phyloP scores from a whole-genome alignment of 2,888 invertebrate species.

The Ormyrus rosae region DNA sequence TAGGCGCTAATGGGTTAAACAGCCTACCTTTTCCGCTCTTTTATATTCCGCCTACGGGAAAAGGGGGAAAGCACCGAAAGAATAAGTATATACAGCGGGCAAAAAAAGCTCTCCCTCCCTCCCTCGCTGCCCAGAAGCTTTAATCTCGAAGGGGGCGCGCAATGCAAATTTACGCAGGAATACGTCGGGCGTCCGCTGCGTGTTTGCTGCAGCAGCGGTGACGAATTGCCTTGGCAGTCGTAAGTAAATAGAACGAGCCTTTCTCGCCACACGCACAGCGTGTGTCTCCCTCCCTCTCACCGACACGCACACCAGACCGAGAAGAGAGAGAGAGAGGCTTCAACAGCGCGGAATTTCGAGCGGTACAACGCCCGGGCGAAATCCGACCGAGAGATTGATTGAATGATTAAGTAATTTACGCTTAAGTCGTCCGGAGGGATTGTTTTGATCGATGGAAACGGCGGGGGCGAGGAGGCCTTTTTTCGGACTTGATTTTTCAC shows the following conservation, averaged over 20 bases:
- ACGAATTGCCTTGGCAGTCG: conserved; percentile 52
- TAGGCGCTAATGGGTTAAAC: no score
- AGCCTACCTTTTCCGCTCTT: no score
- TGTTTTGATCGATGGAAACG: neutral
- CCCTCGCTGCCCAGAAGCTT: neutral
- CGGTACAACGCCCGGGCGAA: no score
- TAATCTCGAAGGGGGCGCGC: conserved; percentile 26
- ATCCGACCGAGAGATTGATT: conserved; percentile 37
- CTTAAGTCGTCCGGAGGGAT: neutral
- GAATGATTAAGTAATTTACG: conserved; percentile 53
- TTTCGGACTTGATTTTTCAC: neutral
- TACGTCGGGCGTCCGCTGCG: conserved; percentile 2
- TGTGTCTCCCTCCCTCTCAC: no score
- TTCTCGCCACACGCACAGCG: conserved; percentile 22
- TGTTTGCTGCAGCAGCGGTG: neutral
- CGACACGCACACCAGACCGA: no score
- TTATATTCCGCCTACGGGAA: no score
- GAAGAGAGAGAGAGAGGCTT: no score
- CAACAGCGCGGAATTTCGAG: no score
- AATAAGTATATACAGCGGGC: neutral
- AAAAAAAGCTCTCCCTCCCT: no score
- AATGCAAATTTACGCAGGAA: conserved; percentile 42
- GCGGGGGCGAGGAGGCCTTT: neutral
- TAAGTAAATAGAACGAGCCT: conserved; percentile 52
- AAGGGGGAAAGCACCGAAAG: neutral